Base-by-base conservation (phyloP, 2,797 vertebrate genomes). In the Galagoides demidoff region DNA sequence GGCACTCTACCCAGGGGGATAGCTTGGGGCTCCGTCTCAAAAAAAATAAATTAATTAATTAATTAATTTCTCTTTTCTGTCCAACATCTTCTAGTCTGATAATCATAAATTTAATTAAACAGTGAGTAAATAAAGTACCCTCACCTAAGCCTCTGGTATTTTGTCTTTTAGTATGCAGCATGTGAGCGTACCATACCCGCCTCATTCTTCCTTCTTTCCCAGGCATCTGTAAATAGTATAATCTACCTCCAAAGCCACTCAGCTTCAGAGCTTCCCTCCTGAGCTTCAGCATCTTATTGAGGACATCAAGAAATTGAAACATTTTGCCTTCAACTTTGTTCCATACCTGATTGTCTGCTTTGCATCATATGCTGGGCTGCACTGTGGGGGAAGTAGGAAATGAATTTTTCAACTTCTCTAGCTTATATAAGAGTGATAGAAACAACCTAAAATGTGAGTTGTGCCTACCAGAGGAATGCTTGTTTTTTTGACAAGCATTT, bases 11-110 rank as follows among this genome's bases (percentile, higher is more conserved):
- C n/a, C n/a, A n/a, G n/a, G n/a, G n/a, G n/a, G n/a, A n/a, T n/a
- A n/a, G n/a, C n/a, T n/a, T n/a, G n/a, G n/a, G n/a, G n/a, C n/a
- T n/a, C n/a, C n/a, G n/a, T n/a, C n/a, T n/a, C n/a, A n/a, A n/a
- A n/a, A n/a, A n/a, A n/a, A n/a, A n/a, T n/a, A n/a, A n/a, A n/a
- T n/a, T n/a, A n/a, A n/a, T n/a, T n/a, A n/a, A n/a, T n/a, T n/a
- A 90, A 82, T 93, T 87, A 83, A 86, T 93, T 96, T 92, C 7
- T 95, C 6, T 93, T 66, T 95, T 93, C 14, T 52, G 68, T 76
- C 70, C 20, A 45, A 1, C 78, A 23, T 88, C 70, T 88, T 88
- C 64, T 90, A 68, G 22, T 90, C n/a, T 89, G 43, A n/a, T 70
- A 92, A 94, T 85, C 63, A 85, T 29, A 90, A 73, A 79, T 83